phyloP scores from a whole-genome alignment of 1,140 invertebrate species.

The Hermetia illucens region DNA sequence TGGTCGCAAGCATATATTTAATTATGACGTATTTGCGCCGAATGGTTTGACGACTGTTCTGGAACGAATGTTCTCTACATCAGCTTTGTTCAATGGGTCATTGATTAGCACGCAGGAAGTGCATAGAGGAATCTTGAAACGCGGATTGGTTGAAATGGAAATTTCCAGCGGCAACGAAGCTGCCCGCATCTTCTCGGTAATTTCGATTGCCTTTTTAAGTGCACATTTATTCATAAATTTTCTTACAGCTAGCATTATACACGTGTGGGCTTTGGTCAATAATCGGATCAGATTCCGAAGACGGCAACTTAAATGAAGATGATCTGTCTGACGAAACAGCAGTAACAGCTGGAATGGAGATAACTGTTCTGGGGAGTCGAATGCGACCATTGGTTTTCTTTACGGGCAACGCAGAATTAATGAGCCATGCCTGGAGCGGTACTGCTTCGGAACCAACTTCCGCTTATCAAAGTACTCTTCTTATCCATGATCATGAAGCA shows the following conservation, averaged over 20 bases:
- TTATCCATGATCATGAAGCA: conserved; percentile 61
- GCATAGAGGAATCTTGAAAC: conserved; percentile 54
- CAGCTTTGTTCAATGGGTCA: conserved; percentile 48
- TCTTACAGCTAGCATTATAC: conserved; percentile 59
- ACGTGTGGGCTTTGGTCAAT: conserved; percentile 59
- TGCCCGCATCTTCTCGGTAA: conserved; percentile 36
- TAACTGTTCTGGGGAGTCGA: conserved; percentile 61
- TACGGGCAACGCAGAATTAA: conserved; percentile 65
- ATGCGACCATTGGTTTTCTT: conserved; percentile 77
- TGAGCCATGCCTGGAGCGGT: conserved; percentile 81
- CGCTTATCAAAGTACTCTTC: conserved; percentile 58
- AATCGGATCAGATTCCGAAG: conserved; percentile 33
- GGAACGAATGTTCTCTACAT: conserved; percentile 40
- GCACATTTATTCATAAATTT: conserved; percentile 1
- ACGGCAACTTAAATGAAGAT: conserved; percentile 38
- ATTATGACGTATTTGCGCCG: conserved; percentile 51
- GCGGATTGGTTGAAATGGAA: conserved; percentile 57
- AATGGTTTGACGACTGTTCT: conserved; percentile 57
- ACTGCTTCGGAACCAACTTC: conserved; percentile 67
- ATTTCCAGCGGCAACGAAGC: conserved; percentile 37
- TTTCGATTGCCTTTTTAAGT: conserved; percentile 7
- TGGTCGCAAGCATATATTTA: too few relatives aligned
- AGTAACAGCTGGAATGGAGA: conserved; percentile 72
- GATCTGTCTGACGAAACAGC: conserved; percentile 37
- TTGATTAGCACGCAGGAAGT: conserved; percentile 64